Evolutionary conservation across 1,140 invertebrate species (phyloP).

Genomic region (Aphelenchoides besseyi): DNA sequence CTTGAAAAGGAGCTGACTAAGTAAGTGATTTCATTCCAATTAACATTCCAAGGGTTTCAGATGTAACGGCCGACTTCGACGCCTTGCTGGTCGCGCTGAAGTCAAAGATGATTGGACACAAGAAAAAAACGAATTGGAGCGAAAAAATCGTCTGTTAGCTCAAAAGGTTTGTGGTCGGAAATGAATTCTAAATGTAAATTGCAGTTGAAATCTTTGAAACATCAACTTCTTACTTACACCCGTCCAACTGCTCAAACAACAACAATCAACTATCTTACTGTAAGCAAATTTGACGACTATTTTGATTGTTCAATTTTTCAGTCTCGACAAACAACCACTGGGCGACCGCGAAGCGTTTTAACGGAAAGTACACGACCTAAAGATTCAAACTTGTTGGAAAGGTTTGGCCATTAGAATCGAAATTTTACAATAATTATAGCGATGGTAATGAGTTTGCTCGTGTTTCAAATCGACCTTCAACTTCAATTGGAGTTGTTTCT

Average conservation of each 20-base stretch:
- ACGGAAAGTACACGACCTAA: background rate
- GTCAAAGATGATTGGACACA: slow-evolving; percentile 17
- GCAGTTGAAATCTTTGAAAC: slow-evolving; percentile 53
- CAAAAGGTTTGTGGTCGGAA: slow-evolving; percentile 44
- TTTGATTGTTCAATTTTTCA: background rate
- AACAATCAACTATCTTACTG: slow-evolving; percentile 45
- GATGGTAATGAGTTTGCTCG: background rate
- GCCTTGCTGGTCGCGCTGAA: slow-evolving; percentile 12
- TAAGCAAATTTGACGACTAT: slow-evolving; percentile 19
- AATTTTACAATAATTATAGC: background rate
- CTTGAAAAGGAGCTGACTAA: slow-evolving; percentile 31
- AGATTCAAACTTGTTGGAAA: too few species aligned
- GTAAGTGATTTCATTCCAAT: slow-evolving; percentile 33
- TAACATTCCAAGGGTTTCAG: slow-evolving; percentile 32
- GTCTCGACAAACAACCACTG: background rate
- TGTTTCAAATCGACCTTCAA: background rate
- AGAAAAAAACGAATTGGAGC: slow-evolving; percentile 39
- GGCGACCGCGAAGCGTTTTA: background rate
- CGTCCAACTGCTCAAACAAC: slow-evolving; percentile 37
- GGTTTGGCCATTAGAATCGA: too few species aligned
- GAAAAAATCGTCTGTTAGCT: slow-evolving; percentile 43
- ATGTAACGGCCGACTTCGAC: slow-evolving; percentile 36
- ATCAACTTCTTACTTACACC: slow-evolving; percentile 52
- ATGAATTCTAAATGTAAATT: slow-evolving; percentile 17
- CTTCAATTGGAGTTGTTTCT: background rate